A percentile compares a stretch with the other conserved stretches of the same genome.
phyloP scores from a whole-genome alignment of 2,113 vertebrate species.

The Lophius piscatorius region DNA sequence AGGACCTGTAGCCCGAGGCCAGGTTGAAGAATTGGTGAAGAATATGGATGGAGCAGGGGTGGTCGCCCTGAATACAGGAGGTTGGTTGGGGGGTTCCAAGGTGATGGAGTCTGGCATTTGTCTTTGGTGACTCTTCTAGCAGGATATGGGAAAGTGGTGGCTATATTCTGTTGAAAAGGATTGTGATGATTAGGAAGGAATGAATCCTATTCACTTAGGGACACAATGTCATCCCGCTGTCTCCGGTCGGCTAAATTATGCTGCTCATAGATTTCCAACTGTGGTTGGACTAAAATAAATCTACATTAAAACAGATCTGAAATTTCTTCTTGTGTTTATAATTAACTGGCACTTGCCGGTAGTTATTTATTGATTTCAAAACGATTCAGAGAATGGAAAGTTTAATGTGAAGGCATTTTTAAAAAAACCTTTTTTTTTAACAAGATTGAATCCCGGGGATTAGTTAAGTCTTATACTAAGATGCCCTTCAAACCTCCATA shows the following conservation, averaged over 20 bases:
- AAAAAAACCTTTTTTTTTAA: conserved; percentile 8
- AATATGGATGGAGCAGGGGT: conserved; percentile 49
- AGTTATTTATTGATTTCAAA: conserved; percentile 33
- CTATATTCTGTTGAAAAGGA: conserved; percentile 15
- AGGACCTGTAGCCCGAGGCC: conserved; percentile 66
- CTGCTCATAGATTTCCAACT: conserved; percentile 53
- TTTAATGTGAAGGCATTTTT: conserved; percentile 34
- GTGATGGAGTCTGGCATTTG: conserved; percentile 70
- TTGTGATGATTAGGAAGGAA: conserved; percentile 28
- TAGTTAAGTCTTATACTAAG: conserved; percentile 56
- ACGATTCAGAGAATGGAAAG: conserved; percentile 17
- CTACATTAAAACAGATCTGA: conserved; percentile 34
- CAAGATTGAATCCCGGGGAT: conserved; percentile 50
- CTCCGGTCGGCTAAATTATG: conserved; percentile 52
- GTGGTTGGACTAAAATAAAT: conserved; percentile 8
- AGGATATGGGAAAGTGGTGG: conserved; percentile 30
- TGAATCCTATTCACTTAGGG: conserved; percentile 36
- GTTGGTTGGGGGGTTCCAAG: conserved; percentile 38
- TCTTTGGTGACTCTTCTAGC: conserved; percentile 73
- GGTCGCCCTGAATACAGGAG: conserved; percentile 24
- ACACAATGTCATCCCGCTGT: conserved; percentile 38
- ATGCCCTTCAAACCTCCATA: conserved; percentile 47
- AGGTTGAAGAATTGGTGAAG: conserved; percentile 58
- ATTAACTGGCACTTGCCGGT: conserved; percentile 16
- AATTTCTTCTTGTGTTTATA: conserved; percentile 3